Conservation (phyloP, 2,113 vertebrate species). For the Taurulus bubalis region DNA sequence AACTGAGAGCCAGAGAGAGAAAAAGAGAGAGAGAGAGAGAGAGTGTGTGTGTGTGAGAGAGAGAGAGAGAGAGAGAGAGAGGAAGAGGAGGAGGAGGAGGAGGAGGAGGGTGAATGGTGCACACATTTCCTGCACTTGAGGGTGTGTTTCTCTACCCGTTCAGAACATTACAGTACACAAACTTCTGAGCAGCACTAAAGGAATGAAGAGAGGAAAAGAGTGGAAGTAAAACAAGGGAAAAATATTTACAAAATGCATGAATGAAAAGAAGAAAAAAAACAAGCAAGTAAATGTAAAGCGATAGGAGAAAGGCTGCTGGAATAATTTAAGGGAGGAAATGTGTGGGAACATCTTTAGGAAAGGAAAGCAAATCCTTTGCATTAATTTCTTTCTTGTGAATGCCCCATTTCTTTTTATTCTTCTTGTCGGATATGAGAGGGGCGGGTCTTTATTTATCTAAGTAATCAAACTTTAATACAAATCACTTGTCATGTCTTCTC, state of each 20-base stretch:
- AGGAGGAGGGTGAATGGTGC: slow-evolving; percentile 25
- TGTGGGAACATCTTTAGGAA: background rate
- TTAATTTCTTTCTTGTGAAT: background rate
- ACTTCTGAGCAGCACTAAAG: background rate
- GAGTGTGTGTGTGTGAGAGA: background rate
- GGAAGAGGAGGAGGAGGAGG: background rate
- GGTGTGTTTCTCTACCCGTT: slow-evolving; percentile 28
- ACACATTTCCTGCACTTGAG: slow-evolving; percentile 47
- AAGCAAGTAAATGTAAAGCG: background rate
- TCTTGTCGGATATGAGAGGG: background rate
- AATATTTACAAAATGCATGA: background rate
- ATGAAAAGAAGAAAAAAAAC: background rate
- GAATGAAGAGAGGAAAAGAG: too few relatives aligned
- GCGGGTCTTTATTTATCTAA: background rate
- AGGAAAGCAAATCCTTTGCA: background rate
- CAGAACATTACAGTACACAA: slow-evolving; percentile 17
- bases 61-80: background rate
- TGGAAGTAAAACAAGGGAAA: background rate
- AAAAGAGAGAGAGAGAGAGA: background rate
- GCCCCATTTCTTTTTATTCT: background rate
- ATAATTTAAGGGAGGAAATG: background rate
- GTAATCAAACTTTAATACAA: too few relatives aligned
- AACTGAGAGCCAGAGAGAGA: slow-evolving; percentile 17
- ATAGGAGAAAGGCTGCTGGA: background rate
- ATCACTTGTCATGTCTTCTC: background rate